Conservation (phyloP, 2,113 vertebrate species). For the Polypterus bichir region DNA sequence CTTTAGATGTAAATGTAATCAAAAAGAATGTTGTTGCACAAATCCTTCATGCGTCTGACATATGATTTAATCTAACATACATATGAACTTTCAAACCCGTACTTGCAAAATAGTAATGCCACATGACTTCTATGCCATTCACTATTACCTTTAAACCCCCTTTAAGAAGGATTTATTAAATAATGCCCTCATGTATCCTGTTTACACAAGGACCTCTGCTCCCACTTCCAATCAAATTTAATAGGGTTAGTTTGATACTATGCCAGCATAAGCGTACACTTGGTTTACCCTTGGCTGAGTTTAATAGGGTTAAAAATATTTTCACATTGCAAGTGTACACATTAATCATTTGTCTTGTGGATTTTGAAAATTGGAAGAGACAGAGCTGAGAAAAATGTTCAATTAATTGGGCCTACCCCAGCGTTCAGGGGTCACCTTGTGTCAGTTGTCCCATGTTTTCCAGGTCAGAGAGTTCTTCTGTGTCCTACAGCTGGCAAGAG, state of each 20-base stretch:
- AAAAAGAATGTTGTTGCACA: constrained; percentile 30
- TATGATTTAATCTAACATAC: constrained; percentile 26
- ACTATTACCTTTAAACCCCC: constrained; percentile 51
- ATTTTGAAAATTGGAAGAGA: constrained; percentile 94
- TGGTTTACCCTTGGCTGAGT: constrained; percentile 93
- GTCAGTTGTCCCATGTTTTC: constrained; percentile 71
- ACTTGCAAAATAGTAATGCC: constrained; percentile 37
- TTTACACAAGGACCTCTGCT: constrained; percentile 49
- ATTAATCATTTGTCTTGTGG: constrained; percentile 93
- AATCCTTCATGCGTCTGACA: constrained; percentile 28
- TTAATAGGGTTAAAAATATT: constrained; percentile 98
- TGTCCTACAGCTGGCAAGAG: constrained; percentile 57
- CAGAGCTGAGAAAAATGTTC: constrained; percentile 82
- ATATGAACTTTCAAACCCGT: constrained; percentile 44
- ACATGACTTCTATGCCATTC: constrained; percentile 39
- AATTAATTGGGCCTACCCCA: constrained; percentile 82
- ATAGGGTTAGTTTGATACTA: constrained; percentile 91
- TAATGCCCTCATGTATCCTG: constrained; percentile 85
- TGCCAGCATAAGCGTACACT: constrained; percentile 89
- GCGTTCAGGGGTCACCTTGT: constrained; percentile 70
- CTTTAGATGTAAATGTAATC: constrained; percentile 5
- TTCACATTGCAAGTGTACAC: constrained; percentile 74
- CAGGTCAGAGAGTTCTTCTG: constrained; percentile 64
- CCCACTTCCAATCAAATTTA: constrained; percentile 89
- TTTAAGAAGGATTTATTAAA: constrained; percentile 68